Conservation (phyloP, 2,113 vertebrate species). For the Asarcornis scutulata region DNA sequence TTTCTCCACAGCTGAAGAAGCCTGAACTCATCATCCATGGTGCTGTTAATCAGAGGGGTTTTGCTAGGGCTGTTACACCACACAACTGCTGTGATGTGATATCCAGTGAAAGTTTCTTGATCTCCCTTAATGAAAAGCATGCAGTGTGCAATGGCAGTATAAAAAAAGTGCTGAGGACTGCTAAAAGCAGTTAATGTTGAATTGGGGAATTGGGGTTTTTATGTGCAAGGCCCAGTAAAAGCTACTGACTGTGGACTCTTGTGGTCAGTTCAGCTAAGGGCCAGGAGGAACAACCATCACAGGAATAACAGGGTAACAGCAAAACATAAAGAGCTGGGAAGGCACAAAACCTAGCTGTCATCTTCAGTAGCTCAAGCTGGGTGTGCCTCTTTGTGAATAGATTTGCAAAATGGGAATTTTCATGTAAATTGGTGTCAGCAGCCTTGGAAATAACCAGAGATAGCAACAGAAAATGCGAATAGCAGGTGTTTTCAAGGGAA, state of each 20-base stretch:
- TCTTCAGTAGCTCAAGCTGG: background rate
- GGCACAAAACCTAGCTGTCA: background rate
- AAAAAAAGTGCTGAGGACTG: constrained; percentile 30
- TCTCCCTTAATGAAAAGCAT: constrained; percentile 44
- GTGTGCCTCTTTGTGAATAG: background rate
- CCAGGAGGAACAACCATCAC: background rate
- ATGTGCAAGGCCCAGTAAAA: constrained; percentile 1
- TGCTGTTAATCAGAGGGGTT: background rate
- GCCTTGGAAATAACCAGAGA: constrained; percentile 39
- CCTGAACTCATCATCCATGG: background rate
- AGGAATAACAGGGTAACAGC: background rate
- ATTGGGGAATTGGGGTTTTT: background rate
- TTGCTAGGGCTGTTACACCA: background rate
- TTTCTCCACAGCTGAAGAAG: background rate
- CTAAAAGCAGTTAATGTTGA: background rate
- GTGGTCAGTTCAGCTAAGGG: background rate
- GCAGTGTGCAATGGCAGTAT: background rate
- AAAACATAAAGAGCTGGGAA: background rate
- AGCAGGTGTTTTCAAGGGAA: constrained; percentile 30
- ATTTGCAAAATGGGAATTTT: constrained; percentile 21
- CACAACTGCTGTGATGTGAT: background rate
- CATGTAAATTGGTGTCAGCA: constrained; percentile 46
- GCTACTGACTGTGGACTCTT: background rate
- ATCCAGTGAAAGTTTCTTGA: background rate
- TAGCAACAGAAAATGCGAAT: background rate